Evolutionary conservation across 2,888 invertebrate species (phyloP), one percentile per base, ranked within the genome.

Genomic region (Tinea semifulvella): DNA sequence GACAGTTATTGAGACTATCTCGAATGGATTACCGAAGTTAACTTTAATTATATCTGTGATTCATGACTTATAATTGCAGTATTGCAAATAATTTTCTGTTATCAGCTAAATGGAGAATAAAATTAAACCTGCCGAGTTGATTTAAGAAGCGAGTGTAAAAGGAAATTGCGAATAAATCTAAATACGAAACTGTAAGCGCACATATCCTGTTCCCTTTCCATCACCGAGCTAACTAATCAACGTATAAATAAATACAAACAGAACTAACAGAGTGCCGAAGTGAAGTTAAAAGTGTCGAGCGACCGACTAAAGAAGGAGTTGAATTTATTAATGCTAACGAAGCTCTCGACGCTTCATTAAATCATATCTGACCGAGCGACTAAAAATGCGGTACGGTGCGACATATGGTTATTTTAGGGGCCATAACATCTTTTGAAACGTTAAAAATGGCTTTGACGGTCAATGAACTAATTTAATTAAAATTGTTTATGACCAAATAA

Each of bases 311-410:
- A 60, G 59, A 64, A 63, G 59, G 54, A 62, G 59, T 50, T 63
- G 68, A 68, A 72, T 74, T 73, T 74, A 76, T 75, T 65, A 69
- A 71, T 69, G 68, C 63, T 72, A 73, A 76, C 71, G 71, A 74
- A 69, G 61, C 67, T 68, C 66, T 76, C 68, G 63, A 57, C 68
- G 64, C 65, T 65, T 56, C 65, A 68, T 69, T 76, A 69, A 75
- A 77, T 76, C 76, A 77, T 74, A 77, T 75, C 72, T 68, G 75
- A 69, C 69, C 68, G 66, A 63, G 65, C 70, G 65, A 55, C 68
- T 74, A 72, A 74, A 76, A 73, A 72, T 68, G 63, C 65, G 58
- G 54, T 59, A 60, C 55, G 58, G 63, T 57, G 60, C 60, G 61
- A 66, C 65, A 63, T 64, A 61, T 50, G 50, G 20, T 54, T 70